Evolutionary conservation across 2,113 vertebrate genomes (phyloP).

Genomic region (Sialia sialis): DNA sequence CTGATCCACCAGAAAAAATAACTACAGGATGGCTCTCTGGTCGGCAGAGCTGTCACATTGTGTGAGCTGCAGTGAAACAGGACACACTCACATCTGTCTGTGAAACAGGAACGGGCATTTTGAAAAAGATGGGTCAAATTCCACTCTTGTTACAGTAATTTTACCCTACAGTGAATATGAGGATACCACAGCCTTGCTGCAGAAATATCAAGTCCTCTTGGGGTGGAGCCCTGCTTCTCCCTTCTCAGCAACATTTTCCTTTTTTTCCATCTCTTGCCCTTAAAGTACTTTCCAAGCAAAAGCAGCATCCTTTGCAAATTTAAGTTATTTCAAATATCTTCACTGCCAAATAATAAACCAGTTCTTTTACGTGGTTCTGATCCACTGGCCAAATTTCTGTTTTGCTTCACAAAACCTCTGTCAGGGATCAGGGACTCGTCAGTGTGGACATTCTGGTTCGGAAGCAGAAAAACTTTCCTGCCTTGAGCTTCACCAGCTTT

Average conservation of each 20-base stretch:
- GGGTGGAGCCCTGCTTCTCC: background rate
- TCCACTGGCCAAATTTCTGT: background rate
- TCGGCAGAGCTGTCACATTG: background rate
- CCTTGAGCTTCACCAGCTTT: background rate
- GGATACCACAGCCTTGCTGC: fast-evolving
- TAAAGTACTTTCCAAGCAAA: background rate
- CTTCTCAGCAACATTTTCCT: background rate
- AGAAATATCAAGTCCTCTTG: background rate
- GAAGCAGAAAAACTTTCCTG: background rate
- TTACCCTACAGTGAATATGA: background rate
- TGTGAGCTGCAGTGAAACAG: conserved; percentile 20
- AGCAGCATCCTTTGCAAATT: background rate
- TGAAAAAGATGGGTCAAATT: background rate
- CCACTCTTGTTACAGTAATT: background rate
- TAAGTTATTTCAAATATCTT: background rate
- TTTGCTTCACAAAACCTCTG: background rate
- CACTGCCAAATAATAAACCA: background rate
- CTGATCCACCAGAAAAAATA: conserved; percentile 42
- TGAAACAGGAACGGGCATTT: background rate
- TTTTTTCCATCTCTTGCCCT: background rate
- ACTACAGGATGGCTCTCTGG: background rate
- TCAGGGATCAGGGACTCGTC: background rate
- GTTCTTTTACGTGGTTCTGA: background rate
- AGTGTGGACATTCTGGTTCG: background rate
- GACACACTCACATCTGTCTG: conserved; percentile 26